Evolutionary conservation across 2,113 vertebrate genomes (phyloP).

Genomic region (Grus americana): DNA sequence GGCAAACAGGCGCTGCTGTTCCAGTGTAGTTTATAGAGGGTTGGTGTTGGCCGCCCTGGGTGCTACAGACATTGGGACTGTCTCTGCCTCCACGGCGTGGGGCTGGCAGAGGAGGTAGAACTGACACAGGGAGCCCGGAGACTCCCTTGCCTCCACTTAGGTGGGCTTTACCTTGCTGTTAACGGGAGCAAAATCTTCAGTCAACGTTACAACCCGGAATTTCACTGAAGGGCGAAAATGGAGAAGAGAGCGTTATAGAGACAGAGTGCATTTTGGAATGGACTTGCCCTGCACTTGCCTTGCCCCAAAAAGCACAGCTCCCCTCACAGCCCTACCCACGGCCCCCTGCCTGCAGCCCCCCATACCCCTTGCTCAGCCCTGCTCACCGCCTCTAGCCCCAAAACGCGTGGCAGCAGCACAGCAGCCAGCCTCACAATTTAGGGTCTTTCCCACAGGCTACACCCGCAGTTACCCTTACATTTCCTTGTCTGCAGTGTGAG

Average conservation of each 20-base stretch:
- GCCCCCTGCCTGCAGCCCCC: not conserved
- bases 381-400: not conserved
- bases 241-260: not conserved
- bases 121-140: not conserved
- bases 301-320: not conserved
- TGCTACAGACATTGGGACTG: not conserved
- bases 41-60: fast-evolving
- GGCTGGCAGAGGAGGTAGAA: not conserved
- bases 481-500: not conserved
- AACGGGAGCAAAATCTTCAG: not conserved
- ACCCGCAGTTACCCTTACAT: fast-evolving
- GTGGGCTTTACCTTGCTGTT: conserved; percentile 44
- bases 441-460: not conserved
- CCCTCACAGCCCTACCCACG: not conserved
- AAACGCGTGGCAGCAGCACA: fast-evolving
- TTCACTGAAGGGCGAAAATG: conserved; percentile 33
- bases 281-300: not conserved
- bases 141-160: not conserved
- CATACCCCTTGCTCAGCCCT: not conserved
- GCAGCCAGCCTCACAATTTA: not conserved
- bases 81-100: not conserved
- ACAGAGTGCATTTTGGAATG: fast-evolving
- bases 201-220: conserved; percentile 39
- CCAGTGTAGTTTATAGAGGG: not conserved
- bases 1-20: not conserved